Percentiles rank a stretch among this genome's conserved stretches.
These are phyloP conservation scores for Pachymerium ferrugineum DNA, from an alignment of 2,888 invertebrate species.

Conservation along the genomic window DNA sequence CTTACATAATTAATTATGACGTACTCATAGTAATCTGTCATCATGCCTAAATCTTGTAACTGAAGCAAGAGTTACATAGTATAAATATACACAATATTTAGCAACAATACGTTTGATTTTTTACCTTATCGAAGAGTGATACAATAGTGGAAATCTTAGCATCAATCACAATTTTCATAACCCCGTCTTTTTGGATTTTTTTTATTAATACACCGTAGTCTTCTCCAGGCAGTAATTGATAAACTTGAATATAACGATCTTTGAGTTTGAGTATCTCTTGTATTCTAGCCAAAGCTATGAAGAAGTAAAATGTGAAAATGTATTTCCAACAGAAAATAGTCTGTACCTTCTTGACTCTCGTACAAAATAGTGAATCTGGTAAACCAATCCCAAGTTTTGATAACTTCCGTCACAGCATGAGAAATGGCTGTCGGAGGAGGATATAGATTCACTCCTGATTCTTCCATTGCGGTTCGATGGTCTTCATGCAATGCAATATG, in stretches of 20 bases:
- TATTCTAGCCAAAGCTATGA: slow-evolving; percentile 58
- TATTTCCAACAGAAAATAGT: neutral
- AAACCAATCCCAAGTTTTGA: slow-evolving; percentile 33
- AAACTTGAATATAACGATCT: neutral
- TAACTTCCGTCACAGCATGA: slow-evolving; percentile 23
- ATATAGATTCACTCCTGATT: slow-evolving; percentile 29
- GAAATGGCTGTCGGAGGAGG: slow-evolving; percentile 12
- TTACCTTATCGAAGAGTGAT: neutral
- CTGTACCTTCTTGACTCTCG: slow-evolving; percentile 31
- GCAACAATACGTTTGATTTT: neutral
- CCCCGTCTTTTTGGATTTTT: slow-evolving; percentile 85
- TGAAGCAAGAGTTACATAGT: neutral
- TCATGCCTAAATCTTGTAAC: neutral
- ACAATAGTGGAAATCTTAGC: neutral
- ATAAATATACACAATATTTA: neutral
- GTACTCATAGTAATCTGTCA: neutral
- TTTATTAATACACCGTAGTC: slow-evolving; percentile 65
- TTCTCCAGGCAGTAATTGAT: slow-evolving; percentile 25
- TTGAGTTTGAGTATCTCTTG: slow-evolving; percentile 63
- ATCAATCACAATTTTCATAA: slow-evolving; percentile 84
- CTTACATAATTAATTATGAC: slow-evolving; percentile 23
- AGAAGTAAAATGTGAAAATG: neutral
- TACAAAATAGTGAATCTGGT: slow-evolving; percentile 31
- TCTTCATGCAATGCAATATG: slow-evolving; percentile 28
- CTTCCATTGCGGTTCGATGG: neutral